Evolutionary conservation across 2,888 invertebrate species (phyloP).

Genomic region (Oithona nana): DNA sequence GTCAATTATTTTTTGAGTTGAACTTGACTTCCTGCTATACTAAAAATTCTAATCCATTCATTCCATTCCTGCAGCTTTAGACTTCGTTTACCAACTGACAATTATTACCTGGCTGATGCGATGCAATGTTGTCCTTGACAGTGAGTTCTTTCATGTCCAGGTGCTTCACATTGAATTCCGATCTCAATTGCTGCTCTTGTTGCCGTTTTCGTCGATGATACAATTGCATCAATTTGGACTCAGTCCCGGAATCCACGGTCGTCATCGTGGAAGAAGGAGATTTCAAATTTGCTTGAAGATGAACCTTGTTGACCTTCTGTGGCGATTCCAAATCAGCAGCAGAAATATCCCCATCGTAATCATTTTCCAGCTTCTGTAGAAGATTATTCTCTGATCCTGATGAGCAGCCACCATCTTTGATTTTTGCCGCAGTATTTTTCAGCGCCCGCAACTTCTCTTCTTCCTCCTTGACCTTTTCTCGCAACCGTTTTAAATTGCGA

Average conservation of each 20-base stretch:
- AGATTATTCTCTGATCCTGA: background rate
- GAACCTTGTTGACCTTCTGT: background rate
- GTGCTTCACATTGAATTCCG: background rate
- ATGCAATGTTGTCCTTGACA: too few species aligned
- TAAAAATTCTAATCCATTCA: too few species aligned
- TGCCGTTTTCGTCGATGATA: background rate
- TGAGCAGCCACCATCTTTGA: too few species aligned
- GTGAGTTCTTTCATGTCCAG: too few species aligned
- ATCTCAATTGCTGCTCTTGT: background rate
- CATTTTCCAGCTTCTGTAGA: too few species aligned
- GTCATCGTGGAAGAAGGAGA: background rate
- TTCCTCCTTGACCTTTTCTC: background rate
- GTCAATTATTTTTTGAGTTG: too few species aligned
- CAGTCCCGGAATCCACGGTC: background rate
- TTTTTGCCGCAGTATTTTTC: background rate
- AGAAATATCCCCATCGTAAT: background rate
- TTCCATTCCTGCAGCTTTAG: too few species aligned
- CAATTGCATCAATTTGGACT: background rate
- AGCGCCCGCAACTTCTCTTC: background rate
- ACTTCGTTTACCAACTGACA: too few species aligned
- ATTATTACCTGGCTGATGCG: too few species aligned
- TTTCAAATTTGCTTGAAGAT: background rate
- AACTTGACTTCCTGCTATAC: too few species aligned
- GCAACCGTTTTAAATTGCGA: background rate
- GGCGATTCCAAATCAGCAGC: background rate